Percentiles rank a stretch among this genome's conserved stretches.
Conservation (phyloP, 2,888 invertebrate species). For the Pantelozetes paolii region DNA sequence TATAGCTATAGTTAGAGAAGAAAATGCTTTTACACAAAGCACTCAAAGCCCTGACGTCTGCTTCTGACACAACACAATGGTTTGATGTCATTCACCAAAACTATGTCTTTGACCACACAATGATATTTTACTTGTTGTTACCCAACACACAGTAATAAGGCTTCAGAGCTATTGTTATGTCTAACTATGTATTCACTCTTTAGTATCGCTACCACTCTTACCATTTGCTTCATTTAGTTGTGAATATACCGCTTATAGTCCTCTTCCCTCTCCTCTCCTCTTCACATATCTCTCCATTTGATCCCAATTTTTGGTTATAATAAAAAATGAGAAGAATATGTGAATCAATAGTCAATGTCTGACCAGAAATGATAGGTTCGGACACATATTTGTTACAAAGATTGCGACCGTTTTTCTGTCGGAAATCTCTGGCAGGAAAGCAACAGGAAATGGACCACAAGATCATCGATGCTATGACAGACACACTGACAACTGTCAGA, state of each 20-base stretch:
- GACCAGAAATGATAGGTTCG: not conserved
- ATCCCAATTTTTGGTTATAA: not conserved
- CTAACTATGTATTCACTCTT: constrained; percentile 30
- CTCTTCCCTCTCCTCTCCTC: not conserved
- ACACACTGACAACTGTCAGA: constrained; percentile 6
- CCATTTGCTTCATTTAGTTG: not conserved
- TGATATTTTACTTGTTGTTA: constrained; percentile 34
- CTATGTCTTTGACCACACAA: constrained; percentile 35
- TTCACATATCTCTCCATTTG: not conserved
- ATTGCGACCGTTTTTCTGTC: not conserved
- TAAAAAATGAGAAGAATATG: constrained; percentile 13
- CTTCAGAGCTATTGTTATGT: constrained; percentile 17
- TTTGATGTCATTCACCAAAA: constrained; percentile 27
- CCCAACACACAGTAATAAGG: constrained; percentile 28
- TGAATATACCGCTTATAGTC: not conserved
- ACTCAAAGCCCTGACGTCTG: constrained; percentile 28
- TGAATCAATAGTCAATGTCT: constrained; percentile 12
- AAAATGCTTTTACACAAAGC: constrained; percentile 34
- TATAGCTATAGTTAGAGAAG: constrained; percentile 14
- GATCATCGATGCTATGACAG: constrained; percentile 18
- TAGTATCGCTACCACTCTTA: constrained; percentile 3
- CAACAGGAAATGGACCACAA: constrained; percentile 32
- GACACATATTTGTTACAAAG: constrained; percentile 11
- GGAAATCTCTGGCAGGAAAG: constrained; percentile 22
- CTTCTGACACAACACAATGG: constrained; percentile 28